These are phyloP conservation scores for Fistularia tabacaria DNA, from an alignment of 2,797 vertebrate genomes.

Conservation along the genomic window DNA sequence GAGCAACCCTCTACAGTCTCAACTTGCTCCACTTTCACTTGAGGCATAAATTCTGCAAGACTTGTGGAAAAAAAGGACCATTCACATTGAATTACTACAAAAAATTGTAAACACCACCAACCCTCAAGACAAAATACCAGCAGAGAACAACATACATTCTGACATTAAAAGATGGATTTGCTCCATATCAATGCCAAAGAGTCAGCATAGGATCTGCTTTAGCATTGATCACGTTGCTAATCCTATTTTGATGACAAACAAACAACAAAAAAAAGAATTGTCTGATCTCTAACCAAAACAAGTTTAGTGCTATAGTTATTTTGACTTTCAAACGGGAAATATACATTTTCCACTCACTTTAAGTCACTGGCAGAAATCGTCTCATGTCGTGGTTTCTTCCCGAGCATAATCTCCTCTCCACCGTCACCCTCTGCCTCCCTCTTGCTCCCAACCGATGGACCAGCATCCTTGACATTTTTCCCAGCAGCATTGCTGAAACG, in stretches of 20 bases:
- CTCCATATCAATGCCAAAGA: too few species aligned
- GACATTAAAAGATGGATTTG: too few species aligned
- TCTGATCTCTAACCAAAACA: too few species aligned
- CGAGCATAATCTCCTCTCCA: constrained; percentile 76
- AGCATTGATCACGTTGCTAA: too few species aligned
- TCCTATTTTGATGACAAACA: not conserved
- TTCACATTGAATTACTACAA: not conserved
- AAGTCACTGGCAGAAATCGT: constrained; percentile 76
- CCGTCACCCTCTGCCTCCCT: constrained; percentile 75
- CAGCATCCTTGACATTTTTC: constrained; percentile 56
- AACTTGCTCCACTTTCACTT: constrained; percentile 89
- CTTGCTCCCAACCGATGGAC: constrained; percentile 63
- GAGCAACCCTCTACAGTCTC: constrained; percentile 94
- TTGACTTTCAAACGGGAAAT: not conserved
- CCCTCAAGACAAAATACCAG: too few species aligned
- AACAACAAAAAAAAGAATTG: not conserved
- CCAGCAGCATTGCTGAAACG: constrained; percentile 67
- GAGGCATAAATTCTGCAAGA: constrained; percentile 92
- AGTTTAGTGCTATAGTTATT: not conserved
- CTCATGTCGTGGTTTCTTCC: constrained; percentile 84
- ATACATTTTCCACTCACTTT: constrained; percentile 71
- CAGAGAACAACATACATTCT: too few species aligned
- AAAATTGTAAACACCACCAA: not conserved
- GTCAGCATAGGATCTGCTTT: too few species aligned
- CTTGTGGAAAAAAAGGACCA: constrained; percentile 30